These are phyloP conservation scores for Lagenorhynchus albirostris DNA, from an alignment of 2,113 vertebrate species.

Conservation along the genomic window DNA sequence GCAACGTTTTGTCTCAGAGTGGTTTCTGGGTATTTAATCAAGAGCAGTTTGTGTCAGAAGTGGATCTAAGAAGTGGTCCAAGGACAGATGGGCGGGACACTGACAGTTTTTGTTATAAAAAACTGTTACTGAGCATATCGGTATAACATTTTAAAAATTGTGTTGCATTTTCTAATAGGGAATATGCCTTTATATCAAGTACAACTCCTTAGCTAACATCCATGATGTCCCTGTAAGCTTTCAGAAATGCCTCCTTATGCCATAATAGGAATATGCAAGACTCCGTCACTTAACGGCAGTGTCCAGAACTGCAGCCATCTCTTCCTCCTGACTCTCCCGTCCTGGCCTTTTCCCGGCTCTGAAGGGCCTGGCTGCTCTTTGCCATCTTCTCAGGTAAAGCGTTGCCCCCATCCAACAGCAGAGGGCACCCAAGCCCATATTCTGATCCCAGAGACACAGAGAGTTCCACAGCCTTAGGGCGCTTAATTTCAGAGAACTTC, in stretches of 20 bases:
- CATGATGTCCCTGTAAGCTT: not conserved
- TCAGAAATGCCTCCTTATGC: not conserved
- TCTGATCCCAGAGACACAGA: not conserved
- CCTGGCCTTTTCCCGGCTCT: not conserved
- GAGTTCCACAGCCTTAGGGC: not conserved
- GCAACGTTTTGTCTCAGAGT: not conserved
- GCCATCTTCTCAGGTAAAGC: not conserved
- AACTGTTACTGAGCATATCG: not conserved
- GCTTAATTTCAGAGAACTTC: not conserved
- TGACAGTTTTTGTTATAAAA: not conserved
- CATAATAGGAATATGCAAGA: fast-evolving
- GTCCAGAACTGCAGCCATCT: not conserved
- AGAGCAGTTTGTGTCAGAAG: not conserved
- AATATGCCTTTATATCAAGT: not conserved
- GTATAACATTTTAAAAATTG: not conserved
- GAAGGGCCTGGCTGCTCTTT: fast-evolving
- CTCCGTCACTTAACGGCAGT: fast-evolving
- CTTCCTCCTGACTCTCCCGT: not conserved
- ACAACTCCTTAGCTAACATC: not conserved
- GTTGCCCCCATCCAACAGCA: not conserved
- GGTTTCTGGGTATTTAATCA: not conserved
- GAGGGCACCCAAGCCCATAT: constrained; percentile 59
- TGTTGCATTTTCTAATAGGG: not conserved
- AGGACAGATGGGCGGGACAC: not conserved
- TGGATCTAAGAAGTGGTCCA: not conserved